Evolutionary conservation across 92 coral and sea anemone species (phyloP), one percentile per base, ranked within the genome.

Genomic region (Zoanthus sansibaricus): DNA sequence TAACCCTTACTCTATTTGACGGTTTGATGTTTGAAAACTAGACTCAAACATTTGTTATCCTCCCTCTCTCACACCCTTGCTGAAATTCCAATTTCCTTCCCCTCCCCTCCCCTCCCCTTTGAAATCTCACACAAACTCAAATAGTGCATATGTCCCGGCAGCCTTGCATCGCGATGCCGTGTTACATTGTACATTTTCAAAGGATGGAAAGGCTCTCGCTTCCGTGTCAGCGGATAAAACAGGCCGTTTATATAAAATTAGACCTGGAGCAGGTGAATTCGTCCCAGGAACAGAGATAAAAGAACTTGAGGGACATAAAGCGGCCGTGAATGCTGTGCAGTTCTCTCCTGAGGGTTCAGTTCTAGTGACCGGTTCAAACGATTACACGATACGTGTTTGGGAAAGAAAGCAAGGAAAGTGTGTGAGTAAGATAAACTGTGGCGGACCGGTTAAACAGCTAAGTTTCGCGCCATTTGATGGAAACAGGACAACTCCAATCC

Each of bases 221-320:
- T 86, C 98, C 7, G 93, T 92, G n/a, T 97, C 99, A 1, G 87
- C 78, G 44, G 99, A 97, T 73, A 92, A 79, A 52, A 95, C 97
- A n/a, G 92, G 90, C 0, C 94, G 99, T 7, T 87, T 92, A 10
- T 89, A 90, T 86, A 91, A 91, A 74, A 95, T 97, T 71, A 91
- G 91, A 16, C 95, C 98, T 2, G 99, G 98, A 12, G 82, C 95
- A 5, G 99, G 99, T 6, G 98, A 95, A 71, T 95, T 97, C 86
- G 97, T 97, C 7, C 96, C 93, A 0, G 99, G 99, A 6, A 80
- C 82, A 9, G 98, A 97, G 11, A 90, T 94, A 17, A 88, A 86
- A 68, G 77, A 75, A 32, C 87, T 97, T 21, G 64, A 72, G 10
- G 72, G 72, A 14, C 98, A 97, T 83, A 82, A 87, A 4, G 94